These are phyloP conservation scores for Takifugu bimaculatus DNA, from an alignment of 2,113 vertebrate genomes.

Conservation along the genomic window DNA sequence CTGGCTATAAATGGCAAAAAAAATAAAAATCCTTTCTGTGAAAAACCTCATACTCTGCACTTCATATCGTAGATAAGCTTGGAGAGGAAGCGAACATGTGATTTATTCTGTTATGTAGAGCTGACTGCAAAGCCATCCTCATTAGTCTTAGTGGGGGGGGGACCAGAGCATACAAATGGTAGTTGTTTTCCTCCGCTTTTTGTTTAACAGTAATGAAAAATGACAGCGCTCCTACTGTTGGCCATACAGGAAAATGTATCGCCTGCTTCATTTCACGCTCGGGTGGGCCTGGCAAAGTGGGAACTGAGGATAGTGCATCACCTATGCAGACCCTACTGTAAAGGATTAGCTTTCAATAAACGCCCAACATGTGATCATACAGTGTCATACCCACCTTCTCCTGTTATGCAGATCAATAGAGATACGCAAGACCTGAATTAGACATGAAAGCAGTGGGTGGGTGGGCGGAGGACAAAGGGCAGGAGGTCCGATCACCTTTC, in stretches of 20 bases:
- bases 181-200: conserved; percentile 70
- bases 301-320: conserved; percentile 60
- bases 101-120: conserved; percentile 61
- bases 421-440: too few relatives aligned
- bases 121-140: conserved; percentile 65
- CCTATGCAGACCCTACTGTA: conserved; percentile 59
- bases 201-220: conserved; percentile 78
- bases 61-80: conserved; percentile 55
- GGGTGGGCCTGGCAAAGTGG: conserved; percentile 63
- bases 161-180: conserved; percentile 57
- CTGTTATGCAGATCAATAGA: conserved; percentile 4
- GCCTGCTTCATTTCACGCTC: conserved; percentile 83
- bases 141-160: conserved; percentile 65
- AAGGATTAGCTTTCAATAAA: conserved; percentile 72
- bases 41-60: conserved; percentile 19
- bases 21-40: conserved; percentile 26
- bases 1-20: conserved; percentile 32
- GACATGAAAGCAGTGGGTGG: conserved; percentile 1
- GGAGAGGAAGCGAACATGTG: conserved; percentile 43
- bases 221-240: conserved; percentile 63
- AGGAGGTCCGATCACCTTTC: conserved; percentile 37
- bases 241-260: conserved; percentile 71
- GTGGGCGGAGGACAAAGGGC: background rate
- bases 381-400: conserved; percentile 11
- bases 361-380: conserved; percentile 60